phyloP scores from a whole-genome alignment of 2,797 vertebrate genomes.

The Pipistrellus nathusii region DNA sequence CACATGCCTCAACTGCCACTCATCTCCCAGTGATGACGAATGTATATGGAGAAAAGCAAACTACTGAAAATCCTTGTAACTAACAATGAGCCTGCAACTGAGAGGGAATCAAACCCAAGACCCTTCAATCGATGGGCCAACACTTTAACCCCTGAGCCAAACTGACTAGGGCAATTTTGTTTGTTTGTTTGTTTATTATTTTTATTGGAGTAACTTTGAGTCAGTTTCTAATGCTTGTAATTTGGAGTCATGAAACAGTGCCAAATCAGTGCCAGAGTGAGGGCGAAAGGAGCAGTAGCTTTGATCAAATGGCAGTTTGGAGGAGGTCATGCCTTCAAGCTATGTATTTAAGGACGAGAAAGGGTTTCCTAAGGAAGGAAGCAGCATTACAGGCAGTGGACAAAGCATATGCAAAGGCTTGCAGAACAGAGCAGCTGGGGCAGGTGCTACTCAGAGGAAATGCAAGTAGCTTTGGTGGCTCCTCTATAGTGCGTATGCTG shows the following conservation, averaged over 20 bases:
- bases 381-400: background rate
- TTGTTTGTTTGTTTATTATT: no score
- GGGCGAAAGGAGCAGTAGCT: background rate
- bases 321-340: background rate
- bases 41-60: no score
- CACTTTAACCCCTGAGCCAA: no score
- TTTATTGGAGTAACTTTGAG: background rate
- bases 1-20: no score
- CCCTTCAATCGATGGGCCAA: no score
- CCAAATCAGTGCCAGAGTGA: background rate
- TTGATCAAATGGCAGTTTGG: background rate
- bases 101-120: no score
- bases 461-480: background rate
- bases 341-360: background rate
- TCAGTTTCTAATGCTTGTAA: constrained; percentile 22
- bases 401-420: background rate
- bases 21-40: no score
- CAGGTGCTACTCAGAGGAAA: constrained; percentile 38
- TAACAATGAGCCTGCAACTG: no score
- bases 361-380: constrained; percentile 1
- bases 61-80: no score
- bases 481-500: background rate
- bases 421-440: background rate
- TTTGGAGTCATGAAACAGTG: background rate
- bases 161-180: no score